Percentiles rank a stretch among this genome's conserved stretches.
These are phyloP conservation scores for Phallusia fumigata DNA, from an alignment of 23 tunicate species.

Conservation along the genomic window DNA sequence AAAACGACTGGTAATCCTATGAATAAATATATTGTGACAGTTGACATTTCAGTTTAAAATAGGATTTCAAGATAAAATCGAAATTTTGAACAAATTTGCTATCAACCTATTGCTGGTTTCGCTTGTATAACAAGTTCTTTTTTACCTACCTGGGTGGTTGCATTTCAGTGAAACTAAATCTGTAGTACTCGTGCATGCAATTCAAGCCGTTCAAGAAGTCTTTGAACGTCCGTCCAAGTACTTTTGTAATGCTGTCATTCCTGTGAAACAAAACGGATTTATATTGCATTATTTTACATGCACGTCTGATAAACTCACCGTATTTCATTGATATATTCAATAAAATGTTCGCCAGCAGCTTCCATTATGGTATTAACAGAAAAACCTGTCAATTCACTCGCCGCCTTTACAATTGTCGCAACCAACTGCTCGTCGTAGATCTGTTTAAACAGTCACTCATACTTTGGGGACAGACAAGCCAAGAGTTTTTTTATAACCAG, in stretches of 20 bases:
- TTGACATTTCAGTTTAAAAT: no score
- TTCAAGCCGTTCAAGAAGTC: constrained; percentile 36
- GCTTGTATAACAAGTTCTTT: no score
- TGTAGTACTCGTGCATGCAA: constrained; percentile 51
- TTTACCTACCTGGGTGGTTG: constrained; percentile 44
- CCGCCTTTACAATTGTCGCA: constrained; percentile 29
- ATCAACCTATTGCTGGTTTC: no score
- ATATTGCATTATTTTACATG: not conserved
- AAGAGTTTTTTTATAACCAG: no score
- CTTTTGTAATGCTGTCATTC: constrained; percentile 41
- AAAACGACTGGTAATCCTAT: no score
- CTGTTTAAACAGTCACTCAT: not conserved
- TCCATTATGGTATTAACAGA: constrained; percentile 24
- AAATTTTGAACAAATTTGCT: no score
- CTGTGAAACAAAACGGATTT: not conserved
- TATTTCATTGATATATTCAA: constrained; percentile 36
- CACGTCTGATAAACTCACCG: not conserved
- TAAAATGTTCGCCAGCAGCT: constrained; percentile 32
- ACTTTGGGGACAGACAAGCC: no score
- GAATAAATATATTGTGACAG: no score
- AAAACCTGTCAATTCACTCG: constrained; percentile 26
- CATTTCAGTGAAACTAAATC: constrained; percentile 51
- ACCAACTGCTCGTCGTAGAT: constrained; percentile 40
- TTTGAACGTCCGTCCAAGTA: constrained; percentile 35
- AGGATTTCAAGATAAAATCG: no score